Conservation (phyloP, 2,113 vertebrate species). For the Malurus cyaneus region DNA sequence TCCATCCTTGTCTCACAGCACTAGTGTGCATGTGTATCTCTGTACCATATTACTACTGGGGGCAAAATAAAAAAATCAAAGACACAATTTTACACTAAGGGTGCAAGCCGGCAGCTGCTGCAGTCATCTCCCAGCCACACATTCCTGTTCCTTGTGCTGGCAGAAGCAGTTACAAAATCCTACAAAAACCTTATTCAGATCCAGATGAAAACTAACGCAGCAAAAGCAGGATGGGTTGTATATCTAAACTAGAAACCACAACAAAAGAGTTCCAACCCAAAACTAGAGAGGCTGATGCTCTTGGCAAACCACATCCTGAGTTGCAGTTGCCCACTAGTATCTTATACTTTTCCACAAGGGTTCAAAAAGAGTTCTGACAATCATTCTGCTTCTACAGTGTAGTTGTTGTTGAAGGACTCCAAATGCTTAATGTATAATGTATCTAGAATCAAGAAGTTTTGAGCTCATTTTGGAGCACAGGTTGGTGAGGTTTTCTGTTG, state of each 20-base stretch:
- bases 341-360: neutral
- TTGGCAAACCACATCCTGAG: neutral
- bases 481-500: neutral
- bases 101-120: neutral
- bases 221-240: neutral
- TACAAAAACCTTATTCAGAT: neutral
- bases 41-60: rapidly evolving
- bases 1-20: neutral
- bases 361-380: neutral
- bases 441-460: neutral
- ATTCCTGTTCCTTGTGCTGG: neutral
- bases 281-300: neutral
- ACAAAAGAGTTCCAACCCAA: neutral
- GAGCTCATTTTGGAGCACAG: neutral
- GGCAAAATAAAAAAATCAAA: neutral
- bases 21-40: neutral
- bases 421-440: rapidly evolving
- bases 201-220: neutral
- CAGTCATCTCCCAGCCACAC: neutral
- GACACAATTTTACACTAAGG: rapidly evolving
- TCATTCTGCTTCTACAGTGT: neutral
- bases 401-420: neutral
- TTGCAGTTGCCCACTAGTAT: neutral
- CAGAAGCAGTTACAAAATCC: neutral
- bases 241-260: neutral